These are phyloP conservation scores for Lydus trimaculatus DNA, from an alignment of 2,888 invertebrate species.

Conservation along the genomic window DNA sequence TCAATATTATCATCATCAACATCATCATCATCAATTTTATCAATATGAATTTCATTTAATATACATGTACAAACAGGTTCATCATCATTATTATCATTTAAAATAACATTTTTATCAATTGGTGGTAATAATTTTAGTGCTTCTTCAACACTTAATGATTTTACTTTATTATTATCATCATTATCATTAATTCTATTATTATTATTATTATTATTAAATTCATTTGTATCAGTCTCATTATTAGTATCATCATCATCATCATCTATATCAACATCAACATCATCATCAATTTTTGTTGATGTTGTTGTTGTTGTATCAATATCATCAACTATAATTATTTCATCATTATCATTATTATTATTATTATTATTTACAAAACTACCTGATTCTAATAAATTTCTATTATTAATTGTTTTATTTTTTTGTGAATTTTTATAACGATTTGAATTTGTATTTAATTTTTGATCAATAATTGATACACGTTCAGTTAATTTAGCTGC, in stretches of 20 bases:
- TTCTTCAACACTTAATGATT: conserved; percentile 64
- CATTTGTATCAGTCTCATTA: conserved; percentile 6
- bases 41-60: conserved; percentile 51
- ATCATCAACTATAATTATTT: conserved; percentile 44
- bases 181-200: conserved; percentile 20
- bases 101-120: conserved; percentile 61
- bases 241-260: background rate
- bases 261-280: conserved; percentile 23
- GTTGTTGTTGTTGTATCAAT: conserved; percentile 34
- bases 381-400: conserved; percentile 47
- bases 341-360: conserved; percentile 37
- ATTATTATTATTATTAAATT: background rate
- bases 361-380: conserved; percentile 52
- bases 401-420: conserved; percentile 41
- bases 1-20: conserved; percentile 42
- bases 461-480: conserved; percentile 58
- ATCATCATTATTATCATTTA: conserved; percentile 36
- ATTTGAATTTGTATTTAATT: conserved; percentile 55
- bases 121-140: conserved; percentile 73
- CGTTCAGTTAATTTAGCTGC: conserved; percentile 59
- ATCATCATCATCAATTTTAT: conserved; percentile 48
- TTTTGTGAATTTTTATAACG: conserved; percentile 53
- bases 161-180: conserved; percentile 27
- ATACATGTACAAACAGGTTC: conserved; percentile 50
- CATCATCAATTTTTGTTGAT: conserved; percentile 25